Base-by-base conservation (phyloP, 2,888 invertebrate genomes). In the Papilio gigon region DNA sequence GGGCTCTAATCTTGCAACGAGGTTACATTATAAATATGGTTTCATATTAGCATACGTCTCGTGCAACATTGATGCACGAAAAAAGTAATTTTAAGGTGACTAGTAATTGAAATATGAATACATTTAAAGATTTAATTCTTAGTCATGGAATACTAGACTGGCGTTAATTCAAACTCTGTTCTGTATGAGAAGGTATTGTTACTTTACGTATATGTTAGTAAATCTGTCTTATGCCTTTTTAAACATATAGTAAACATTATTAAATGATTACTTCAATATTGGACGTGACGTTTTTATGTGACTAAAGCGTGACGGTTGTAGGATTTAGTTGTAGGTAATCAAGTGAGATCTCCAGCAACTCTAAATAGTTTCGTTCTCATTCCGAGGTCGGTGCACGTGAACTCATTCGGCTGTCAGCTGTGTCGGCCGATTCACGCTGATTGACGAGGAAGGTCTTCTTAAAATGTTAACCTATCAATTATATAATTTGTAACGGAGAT, bases 321-420 rank as follows among this genome's bases (percentile, higher is more conserved):
- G 22, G 47, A 66, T 66, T 25, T 17, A 30, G 22, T 37, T 22
- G 11, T 33, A n/a, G n/a, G n/a, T n/a, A 20, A 11, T 14, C 4
- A 11, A 22, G 11, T 4, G 3, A 25, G 4, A 14, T 6, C 53
- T 53, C 4, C 4, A 6, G n/a, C n/a, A 17, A 50, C 25, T 27
- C 6, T n/a, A 50, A 27, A 56, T 30, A 14, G 47, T 37, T 22
- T 25, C 27, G 47, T 27, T 33, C 35, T 42, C 33, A 35, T 47
- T 35, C 17, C 42, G 58, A 63, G 17, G 44, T 47, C 35, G 25
- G 35, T 5, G 6, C 8, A 12, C 14, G 17, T 37, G 17, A 9
- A 60, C 66, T 50, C 66, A 66, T 2, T 2, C 20, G 22, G 50
- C 22, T 30, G 53, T 27, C 50, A 3, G 60, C 37, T 47, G 20